phyloP scores from a whole-genome alignment of 2,797 vertebrate species.

The Allobates femoralis region DNA sequence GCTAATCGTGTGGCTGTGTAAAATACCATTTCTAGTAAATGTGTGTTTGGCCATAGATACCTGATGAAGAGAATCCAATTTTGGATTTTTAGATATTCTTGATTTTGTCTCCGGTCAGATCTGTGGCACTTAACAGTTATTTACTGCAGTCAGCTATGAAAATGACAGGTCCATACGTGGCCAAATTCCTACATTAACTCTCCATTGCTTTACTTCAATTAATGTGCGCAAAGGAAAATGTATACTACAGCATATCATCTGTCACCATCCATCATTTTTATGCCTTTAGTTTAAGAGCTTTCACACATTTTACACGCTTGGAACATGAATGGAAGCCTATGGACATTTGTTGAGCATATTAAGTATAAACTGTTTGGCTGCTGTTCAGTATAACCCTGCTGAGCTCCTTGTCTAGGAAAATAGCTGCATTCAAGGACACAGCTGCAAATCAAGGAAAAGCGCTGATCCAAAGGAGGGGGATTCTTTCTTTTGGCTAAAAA shows the following conservation, averaged over 20 bases:
- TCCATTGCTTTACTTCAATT: slow-evolving; percentile 21
- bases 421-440: slow-evolving; percentile 13
- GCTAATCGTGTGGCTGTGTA: neutral
- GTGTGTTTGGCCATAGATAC: neutral
- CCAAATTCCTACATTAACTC: neutral
- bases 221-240: neutral
- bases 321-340: slow-evolving; percentile 15
- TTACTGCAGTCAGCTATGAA: neutral
- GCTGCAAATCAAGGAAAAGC: slow-evolving; percentile 17
- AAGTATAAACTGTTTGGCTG: slow-evolving; percentile 35
- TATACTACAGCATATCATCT: slow-evolving; percentile 7
- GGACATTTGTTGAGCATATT: slow-evolving; percentile 27
- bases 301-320: slow-evolving; percentile 27
- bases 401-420: slow-evolving; percentile 15
- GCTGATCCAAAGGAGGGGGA: neutral
- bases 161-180: neutral
- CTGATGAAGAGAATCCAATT: neutral
- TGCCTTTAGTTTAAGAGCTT: slow-evolving; percentile 26
- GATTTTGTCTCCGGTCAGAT: neutral
- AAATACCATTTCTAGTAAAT: neutral
- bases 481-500: slow-evolving; percentile 2
- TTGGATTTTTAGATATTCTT: neutral
- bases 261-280: slow-evolving; percentile 18
- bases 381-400: slow-evolving; percentile 18
- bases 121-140: neutral